These are phyloP conservation scores for Matsumurasca onukii DNA, from an alignment of 1,140 invertebrate genomes.

Conservation along the genomic window DNA sequence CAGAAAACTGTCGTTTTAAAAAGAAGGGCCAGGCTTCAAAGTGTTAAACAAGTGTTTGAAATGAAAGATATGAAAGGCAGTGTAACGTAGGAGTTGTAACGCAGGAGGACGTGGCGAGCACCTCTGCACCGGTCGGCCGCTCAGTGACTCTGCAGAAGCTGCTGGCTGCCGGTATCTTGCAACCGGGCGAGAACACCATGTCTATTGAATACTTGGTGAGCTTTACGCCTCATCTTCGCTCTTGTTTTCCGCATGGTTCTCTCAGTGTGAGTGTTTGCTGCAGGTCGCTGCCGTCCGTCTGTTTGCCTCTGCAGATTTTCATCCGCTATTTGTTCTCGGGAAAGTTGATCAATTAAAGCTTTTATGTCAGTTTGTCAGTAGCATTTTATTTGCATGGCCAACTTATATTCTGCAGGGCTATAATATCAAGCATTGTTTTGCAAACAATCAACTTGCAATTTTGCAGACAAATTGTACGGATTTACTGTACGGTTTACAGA, in stretches of 20 bases:
- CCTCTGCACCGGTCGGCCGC: slow-evolving; percentile 56
- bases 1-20: background rate
- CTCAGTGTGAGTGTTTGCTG: too few species aligned
- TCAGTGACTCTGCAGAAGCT: slow-evolving; percentile 83
- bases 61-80: background rate
- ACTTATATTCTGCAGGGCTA: too few species aligned
- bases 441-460: too few species aligned
- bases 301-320: too few species aligned
- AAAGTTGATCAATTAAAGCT: too few species aligned
- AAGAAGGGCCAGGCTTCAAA: background rate
- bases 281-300: too few species aligned
- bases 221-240: slow-evolving; percentile 9
- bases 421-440: too few species aligned
- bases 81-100: background rate
- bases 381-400: too few species aligned
- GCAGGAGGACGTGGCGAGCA: background rate
- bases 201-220: slow-evolving; percentile 85
- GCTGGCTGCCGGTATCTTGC: slow-evolving; percentile 75
- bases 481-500: too few species aligned
- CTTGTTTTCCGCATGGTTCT: slow-evolving; percentile 22
- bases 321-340: too few species aligned
- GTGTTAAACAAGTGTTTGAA: background rate
- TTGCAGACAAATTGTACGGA: too few species aligned
- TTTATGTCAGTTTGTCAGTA: too few species aligned
- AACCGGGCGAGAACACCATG: slow-evolving; percentile 77